Conservation (phyloP, 2,797 vertebrate genomes). For the Coendou prehensilis region DNA sequence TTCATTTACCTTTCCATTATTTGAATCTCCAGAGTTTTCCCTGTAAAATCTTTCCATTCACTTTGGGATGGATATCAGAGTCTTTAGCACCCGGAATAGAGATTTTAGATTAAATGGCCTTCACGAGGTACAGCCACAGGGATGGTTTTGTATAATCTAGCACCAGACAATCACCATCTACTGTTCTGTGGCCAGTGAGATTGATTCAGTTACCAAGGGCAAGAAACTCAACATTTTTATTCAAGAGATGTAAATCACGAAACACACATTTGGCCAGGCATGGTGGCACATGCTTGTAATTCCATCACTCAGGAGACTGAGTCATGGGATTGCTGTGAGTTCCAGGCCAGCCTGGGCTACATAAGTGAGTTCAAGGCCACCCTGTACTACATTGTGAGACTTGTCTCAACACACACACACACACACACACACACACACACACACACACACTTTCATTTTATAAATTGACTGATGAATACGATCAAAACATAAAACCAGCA, state of each 20-base stretch:
- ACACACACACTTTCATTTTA: not conserved
- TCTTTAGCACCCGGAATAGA: not conserved
- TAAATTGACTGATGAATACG: not conserved
- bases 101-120: not conserved
- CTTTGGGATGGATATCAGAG: accelerated
- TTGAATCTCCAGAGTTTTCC: not conserved
- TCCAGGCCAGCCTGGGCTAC: not conserved
- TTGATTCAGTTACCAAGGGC: not conserved
- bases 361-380: not conserved
- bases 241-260: not conserved
- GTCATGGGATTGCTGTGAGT: not conserved
- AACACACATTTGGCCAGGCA: too few species aligned
- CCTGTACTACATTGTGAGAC: too few species aligned
- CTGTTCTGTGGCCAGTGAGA: not conserved
- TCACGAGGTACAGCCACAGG: accelerated
- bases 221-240: not conserved
- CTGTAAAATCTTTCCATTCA: not conserved
- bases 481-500: not conserved
- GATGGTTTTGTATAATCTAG: not conserved
- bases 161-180: accelerated
- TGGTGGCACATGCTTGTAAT: not conserved
- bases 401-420: not conserved
- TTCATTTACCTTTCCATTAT: not conserved
- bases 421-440: accelerated
- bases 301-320: not conserved